Evolutionary conservation across 92 coral and sea anemone genomes (phyloP).

Genomic region (Pocillopora meandrina): DNA sequence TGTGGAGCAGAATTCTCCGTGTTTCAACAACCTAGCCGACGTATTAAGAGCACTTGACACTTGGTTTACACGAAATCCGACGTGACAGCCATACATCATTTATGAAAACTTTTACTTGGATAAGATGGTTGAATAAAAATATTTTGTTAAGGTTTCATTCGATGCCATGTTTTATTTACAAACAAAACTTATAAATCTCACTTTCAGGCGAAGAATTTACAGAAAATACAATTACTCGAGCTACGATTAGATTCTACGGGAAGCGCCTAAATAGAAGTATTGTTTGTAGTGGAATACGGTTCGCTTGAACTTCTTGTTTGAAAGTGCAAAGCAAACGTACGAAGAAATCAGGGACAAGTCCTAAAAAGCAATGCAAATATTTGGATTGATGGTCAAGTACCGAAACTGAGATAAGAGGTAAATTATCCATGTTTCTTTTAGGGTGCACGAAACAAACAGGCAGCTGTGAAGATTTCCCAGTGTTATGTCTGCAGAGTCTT

Average conservation of each 20-base stretch:
- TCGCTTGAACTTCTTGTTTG: too few relatives aligned
- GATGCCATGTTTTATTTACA: too few relatives aligned
- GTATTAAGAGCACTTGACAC: constrained; percentile 1
- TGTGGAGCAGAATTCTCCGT: constrained; percentile 18
- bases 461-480: not conserved
- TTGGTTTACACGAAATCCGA: not conserved
- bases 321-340: too few relatives aligned
- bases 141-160: too few relatives aligned
- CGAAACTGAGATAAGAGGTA: constrained; percentile 4
- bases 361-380: not conserved
- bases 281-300: too few relatives aligned
- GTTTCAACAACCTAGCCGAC: not conserved
- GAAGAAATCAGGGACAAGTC: too few relatives aligned
- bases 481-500: not conserved
- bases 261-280: too few relatives aligned
- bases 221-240: too few relatives aligned
- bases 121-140: not conserved
- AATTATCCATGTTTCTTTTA: not conserved
- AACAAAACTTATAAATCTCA: too few relatives aligned
- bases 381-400: not conserved
- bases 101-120: not conserved
- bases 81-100: not conserved
- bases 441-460: not conserved
- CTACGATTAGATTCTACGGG: too few relatives aligned
- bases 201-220: too few relatives aligned